Conservation (phyloP, 92 coral and sea anemone species). For the Bergia puertoricense region DNA sequence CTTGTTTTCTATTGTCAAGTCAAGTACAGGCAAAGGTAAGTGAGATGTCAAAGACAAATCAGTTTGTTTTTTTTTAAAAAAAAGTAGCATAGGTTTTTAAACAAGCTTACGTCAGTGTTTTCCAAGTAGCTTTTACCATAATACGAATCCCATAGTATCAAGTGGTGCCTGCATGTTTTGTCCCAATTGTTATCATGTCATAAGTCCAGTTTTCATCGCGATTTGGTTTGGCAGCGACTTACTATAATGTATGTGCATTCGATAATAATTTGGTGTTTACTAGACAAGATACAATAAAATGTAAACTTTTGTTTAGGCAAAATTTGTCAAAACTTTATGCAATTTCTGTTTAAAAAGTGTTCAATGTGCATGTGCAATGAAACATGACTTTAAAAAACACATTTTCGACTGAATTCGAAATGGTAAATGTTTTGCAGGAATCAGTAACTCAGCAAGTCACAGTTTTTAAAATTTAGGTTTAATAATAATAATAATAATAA, state of each 20-base stretch:
- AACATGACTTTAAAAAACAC: neutral
- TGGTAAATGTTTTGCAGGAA: too few species aligned
- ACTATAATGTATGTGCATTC: neutral
- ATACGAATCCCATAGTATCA: neutral
- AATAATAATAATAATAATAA: too few species aligned
- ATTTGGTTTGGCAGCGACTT: neutral
- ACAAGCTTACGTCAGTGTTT: neutral
- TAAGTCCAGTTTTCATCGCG: neutral
- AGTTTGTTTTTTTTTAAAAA: neutral
- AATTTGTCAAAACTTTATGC: neutral
- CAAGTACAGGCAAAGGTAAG: neutral
- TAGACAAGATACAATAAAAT: neutral
- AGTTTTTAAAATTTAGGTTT: too few species aligned
- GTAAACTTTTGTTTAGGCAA: neutral
- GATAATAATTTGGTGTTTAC: neutral
- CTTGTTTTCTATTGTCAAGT: neutral
- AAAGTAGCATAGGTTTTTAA: neutral
- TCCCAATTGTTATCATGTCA: neutral
- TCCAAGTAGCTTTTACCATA: too few species aligned
- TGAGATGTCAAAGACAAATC: neutral
- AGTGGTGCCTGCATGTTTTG: neutral
- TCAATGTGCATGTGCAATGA: neutral
- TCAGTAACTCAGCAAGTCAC: too few species aligned
- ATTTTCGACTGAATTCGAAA: neutral
- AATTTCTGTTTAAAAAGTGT: neutral